phyloP scores from a whole-genome alignment of 2,113 vertebrate genomes.

The Brachyistius frenatus region DNA sequence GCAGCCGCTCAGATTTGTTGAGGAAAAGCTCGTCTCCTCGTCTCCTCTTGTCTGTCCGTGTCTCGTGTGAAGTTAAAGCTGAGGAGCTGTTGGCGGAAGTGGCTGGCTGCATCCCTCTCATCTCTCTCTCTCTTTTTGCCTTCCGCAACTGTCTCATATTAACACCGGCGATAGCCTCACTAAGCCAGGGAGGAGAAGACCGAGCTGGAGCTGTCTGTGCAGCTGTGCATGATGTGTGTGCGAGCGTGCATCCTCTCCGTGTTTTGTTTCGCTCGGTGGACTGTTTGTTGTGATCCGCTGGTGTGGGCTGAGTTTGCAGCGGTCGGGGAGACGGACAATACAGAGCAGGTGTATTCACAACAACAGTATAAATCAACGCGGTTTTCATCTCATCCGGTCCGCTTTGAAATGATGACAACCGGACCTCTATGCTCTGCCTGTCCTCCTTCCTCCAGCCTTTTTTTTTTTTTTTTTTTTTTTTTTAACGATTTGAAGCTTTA shows the following conservation, averaged over 20 bases:
- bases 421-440: neutral
- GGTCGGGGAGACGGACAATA: neutral
- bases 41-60: neutral
- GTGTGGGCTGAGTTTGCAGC: conserved; percentile 9
- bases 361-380: conserved; percentile 17
- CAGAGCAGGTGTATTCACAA: conserved; percentile 57
- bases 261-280: conserved; percentile 14
- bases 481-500: neutral
- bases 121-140: neutral
- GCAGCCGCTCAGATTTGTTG: conserved; percentile 36
- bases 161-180: too few species aligned
- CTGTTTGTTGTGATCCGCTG: conserved; percentile 55
- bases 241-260: neutral
- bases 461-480: neutral
- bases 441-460: neutral
- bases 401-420: neutral
- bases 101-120: conserved; percentile 31
- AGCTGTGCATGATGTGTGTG: too few species aligned
- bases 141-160: conserved; percentile 26
- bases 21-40: conserved; percentile 4
- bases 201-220: too few species aligned
- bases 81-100: conserved; percentile 73
- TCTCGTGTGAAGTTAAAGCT: conserved; percentile 50
- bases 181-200: too few species aligned
- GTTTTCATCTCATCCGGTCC: neutral